Percentiles rank a stretch among this genome's conserved stretches.
Conservation (phyloP, 2,797 vertebrate species). For the Hylomyscus alleni region DNA sequence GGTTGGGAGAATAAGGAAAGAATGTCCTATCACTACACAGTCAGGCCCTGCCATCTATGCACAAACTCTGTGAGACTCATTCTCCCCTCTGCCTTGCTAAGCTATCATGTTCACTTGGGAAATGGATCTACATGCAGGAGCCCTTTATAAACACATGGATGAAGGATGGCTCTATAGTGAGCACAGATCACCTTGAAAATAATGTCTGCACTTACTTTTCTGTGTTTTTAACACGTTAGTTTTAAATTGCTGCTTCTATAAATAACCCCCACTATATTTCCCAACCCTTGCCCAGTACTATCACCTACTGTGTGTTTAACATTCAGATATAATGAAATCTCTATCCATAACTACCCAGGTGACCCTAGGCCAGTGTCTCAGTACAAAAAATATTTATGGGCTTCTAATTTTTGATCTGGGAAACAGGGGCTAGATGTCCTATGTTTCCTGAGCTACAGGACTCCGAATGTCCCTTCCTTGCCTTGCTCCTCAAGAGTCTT, state of each 20-base stretch:
- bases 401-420: constrained; percentile 22
- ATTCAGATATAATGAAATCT: neutral
- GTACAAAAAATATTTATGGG: neutral
- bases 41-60: rapidly evolving
- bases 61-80: neutral
- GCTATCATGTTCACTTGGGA: neutral
- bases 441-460: neutral
- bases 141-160: neutral
- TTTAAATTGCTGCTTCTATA: neutral
- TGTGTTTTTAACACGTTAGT: neutral
- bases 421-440: neutral
- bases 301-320: neutral
- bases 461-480: neutral
- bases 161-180: neutral
- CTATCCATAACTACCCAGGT: neutral
- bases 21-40: neutral
- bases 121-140: constrained; percentile 17
- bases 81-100: neutral
- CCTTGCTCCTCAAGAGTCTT: neutral
- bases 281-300: neutral
- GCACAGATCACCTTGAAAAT: neutral
- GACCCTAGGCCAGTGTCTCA: neutral
- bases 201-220: neutral
- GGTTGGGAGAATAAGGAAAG: neutral
- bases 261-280: neutral